Base-by-base conservation (phyloP, 1,140 invertebrate genomes). In the Berghia stephanieae region DNA sequence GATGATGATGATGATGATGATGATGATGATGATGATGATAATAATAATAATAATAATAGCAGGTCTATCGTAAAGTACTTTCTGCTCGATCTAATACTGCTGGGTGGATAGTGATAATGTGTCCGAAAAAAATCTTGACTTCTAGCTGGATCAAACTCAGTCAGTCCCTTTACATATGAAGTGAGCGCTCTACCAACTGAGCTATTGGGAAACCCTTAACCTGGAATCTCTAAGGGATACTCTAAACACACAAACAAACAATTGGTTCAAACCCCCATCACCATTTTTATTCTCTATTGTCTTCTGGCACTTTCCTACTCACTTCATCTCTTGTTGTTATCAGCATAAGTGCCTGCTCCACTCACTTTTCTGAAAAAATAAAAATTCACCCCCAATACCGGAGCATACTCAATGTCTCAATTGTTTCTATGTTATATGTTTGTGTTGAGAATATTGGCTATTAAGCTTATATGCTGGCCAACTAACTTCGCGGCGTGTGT, bases 31-130 rank as follows among this genome's bases (percentile, higher is more conserved):
- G 43, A 31, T 44, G 73, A 68, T 57, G 57, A 38, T 63, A 42
- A 63, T 67, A 46, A 38, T 57, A 69, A 69, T 52, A 55, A 63
- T 34, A 52, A 60, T 79, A 57, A 43, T 76, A 49, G 16, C 85
- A 0, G 84, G 85, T 21, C 92, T 13, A 13, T 13, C 46, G n/a
- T 13, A n/a, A 13, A n/a, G 46, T 49, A 16, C 36, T 43, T 34
- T 21, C 44, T 34, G 31, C 46, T 6, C 70, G 13, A 16, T 21
- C 24, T 24, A 13, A 83, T 86, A 57, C 24, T 34, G 34, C 3
- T 18, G 18, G 6, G 24, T 72, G 21, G 52, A n/a, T 21, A 31
- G 34, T 46, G 36, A n/a, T 34, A 49, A 36, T 72, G 46, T 52
- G 40, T 36, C 52, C n/a, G 46, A 3, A 3, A 6, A 57, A 57